Conservation (phyloP, 2,888 invertebrate genomes). For the Tetropium fuscum region DNA sequence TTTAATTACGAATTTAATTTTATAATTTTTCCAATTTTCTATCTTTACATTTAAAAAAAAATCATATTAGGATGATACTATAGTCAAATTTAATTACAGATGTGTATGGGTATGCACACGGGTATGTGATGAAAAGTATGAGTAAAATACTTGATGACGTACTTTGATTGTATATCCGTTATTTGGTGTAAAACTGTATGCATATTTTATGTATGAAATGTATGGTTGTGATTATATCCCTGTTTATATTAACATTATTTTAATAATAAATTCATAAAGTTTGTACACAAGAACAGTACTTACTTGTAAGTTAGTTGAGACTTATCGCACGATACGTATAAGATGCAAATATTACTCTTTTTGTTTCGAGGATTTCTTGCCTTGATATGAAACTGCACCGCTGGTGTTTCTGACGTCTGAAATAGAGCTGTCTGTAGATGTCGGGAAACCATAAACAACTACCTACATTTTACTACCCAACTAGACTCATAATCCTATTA, state of each 20-base stretch:
- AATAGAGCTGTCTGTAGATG: slow-evolving; percentile 31
- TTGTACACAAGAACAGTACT: neutral
- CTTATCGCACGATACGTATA: slow-evolving; percentile 9
- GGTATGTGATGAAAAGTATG: too few relatives aligned
- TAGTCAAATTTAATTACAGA: too few relatives aligned
- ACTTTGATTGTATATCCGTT: too few relatives aligned
- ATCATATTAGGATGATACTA: too few relatives aligned
- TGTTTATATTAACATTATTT: slow-evolving; percentile 5
- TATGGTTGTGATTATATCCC: too few relatives aligned
- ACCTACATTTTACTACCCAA: slow-evolving; percentile 16
- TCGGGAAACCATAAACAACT: slow-evolving; percentile 27
- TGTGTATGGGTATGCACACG: too few relatives aligned
- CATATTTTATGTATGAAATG: too few relatives aligned
- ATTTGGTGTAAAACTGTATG: too few relatives aligned
- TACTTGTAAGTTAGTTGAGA: slow-evolving; percentile 27
- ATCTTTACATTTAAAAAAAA: too few relatives aligned
- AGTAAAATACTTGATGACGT: too few relatives aligned
- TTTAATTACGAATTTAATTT: too few relatives aligned
- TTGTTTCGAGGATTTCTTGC: slow-evolving; percentile 24
- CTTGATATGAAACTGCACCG: slow-evolving; percentile 22
- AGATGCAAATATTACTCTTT: slow-evolving; percentile 29
- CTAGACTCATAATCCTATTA: slow-evolving; percentile 40
- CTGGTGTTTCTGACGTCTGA: slow-evolving; percentile 30
- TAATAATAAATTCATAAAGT: slow-evolving; percentile 9
- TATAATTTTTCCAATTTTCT: too few relatives aligned